phyloP scores from a whole-genome alignment of 2,113 vertebrate species.

The Chitala chitala region DNA sequence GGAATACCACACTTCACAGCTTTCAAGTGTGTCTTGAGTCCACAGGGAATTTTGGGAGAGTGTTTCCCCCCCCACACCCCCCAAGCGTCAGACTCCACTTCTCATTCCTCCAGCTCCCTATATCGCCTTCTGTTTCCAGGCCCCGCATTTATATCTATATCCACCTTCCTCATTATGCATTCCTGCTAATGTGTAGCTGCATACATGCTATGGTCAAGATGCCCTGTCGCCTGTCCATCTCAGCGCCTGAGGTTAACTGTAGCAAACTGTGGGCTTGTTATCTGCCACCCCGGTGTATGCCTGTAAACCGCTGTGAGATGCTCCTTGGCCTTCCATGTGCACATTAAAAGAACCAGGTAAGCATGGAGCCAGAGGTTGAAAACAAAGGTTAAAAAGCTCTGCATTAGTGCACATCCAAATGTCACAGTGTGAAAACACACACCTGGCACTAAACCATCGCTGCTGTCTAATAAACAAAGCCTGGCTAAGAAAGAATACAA shows the following conservation, averaged over 20 bases:
- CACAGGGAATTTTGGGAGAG: constrained; percentile 58
- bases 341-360: no score
- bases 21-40: constrained; percentile 65
- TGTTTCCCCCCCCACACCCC: constrained; percentile 11
- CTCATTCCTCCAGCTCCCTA: background rate
- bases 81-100: background rate
- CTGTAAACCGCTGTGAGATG: background rate
- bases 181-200: no score
- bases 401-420: constrained; percentile 49
- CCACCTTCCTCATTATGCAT: no score
- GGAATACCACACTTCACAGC: constrained; percentile 73
- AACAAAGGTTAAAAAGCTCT: constrained; percentile 27
- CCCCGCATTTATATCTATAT: no score
- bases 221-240: background rate
- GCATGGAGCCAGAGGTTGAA: background rate
- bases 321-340: background rate
- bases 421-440: constrained; percentile 60
- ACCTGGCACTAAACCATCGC: constrained; percentile 59
- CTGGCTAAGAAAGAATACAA: constrained; percentile 32
- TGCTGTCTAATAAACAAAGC: constrained; percentile 60
- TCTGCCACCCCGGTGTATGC: background rate
- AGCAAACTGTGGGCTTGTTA: background rate
- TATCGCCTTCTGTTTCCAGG: background rate
- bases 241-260: background rate
- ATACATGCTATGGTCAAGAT: background rate